Percentiles rank a stretch among this genome's conserved stretches.
These are phyloP conservation scores for Xyrichtys novacula DNA, from an alignment of 2,797 vertebrate species.

Conservation along the genomic window DNA sequence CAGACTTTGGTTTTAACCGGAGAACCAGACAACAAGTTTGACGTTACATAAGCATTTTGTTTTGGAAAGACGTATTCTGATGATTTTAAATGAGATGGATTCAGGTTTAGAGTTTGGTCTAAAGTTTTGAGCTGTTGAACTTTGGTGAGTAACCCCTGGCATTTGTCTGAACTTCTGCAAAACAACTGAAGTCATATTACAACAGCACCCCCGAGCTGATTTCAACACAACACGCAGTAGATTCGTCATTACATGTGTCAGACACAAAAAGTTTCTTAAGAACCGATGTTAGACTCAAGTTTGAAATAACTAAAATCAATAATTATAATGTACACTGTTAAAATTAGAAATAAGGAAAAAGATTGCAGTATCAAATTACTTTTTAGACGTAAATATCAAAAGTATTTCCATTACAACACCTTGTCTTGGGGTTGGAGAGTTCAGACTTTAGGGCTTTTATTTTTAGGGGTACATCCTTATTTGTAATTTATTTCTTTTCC, in stretches of 20 bases:
- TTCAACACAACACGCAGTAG: conserved; percentile 27
- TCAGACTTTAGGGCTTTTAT: not conserved
- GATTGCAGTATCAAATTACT: too few species aligned
- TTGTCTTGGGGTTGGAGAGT: not conserved
- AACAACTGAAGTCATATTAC: not conserved
- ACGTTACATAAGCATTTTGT: not conserved
- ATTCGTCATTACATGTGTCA: conserved; percentile 6
- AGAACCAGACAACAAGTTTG: not conserved
- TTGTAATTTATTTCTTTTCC: too few species aligned
- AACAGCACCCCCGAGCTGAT: not conserved
- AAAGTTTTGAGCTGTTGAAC: not conserved
- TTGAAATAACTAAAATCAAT: too few species aligned
- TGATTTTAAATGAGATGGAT: not conserved
- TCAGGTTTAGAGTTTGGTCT: not conserved
- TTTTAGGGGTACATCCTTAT: too few species aligned
- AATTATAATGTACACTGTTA: too few species aligned
- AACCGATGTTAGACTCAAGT: too few species aligned
- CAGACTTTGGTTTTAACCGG: not conserved
- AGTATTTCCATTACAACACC: not conserved
- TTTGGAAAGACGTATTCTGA: not conserved
- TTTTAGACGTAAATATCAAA: conserved; percentile 1
- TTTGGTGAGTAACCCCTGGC: not conserved
- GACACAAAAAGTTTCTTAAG: too few species aligned
- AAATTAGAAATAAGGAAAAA: too few species aligned
- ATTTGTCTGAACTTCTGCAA: not conserved